A percentile compares a stretch with the other conserved stretches of the same genome.
Evolutionary conservation across 2,888 invertebrate genomes (phyloP).

Genomic region (Capitulum mitella): DNA sequence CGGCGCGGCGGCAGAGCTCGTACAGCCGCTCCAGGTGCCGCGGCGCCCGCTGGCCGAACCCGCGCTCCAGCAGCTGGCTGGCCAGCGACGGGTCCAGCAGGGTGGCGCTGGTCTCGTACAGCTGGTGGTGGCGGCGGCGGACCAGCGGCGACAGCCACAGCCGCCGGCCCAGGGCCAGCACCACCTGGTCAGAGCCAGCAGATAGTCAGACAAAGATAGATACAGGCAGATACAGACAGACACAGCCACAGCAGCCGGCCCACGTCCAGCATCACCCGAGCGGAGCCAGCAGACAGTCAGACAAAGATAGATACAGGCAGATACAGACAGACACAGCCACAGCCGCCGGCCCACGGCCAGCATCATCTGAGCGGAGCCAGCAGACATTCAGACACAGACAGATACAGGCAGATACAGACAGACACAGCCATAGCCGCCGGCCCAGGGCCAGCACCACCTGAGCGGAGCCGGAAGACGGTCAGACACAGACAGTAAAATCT

Average conservation of each 20-base stretch:
- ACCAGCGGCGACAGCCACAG: slow-evolving; percentile 59
- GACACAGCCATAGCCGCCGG: slow-evolving; percentile 57
- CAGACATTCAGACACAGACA: too few relatives aligned
- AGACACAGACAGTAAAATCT: background rate
- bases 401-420: too few relatives aligned
- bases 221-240: background rate
- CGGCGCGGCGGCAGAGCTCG: slow-evolving; percentile 46
- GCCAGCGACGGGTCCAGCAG: slow-evolving; percentile 48
- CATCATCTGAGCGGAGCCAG: too few relatives aligned
- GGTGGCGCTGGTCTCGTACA: slow-evolving; percentile 49
- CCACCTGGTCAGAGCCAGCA: too few relatives aligned
- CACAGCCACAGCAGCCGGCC: background rate
- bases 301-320: too few relatives aligned
- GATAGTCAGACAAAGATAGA: background rate
- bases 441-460: slow-evolving; percentile 54
- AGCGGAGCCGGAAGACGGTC: too few relatives aligned
- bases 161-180: slow-evolving; percentile 53
- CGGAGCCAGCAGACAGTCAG: too few relatives aligned
- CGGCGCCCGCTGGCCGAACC: slow-evolving; percentile 42
- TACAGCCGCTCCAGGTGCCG: slow-evolving; percentile 50
- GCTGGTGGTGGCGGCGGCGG: slow-evolving; percentile 51
- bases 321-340: background rate
- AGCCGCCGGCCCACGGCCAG: too few relatives aligned
- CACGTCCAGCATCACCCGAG: too few relatives aligned
- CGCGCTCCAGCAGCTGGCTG: background rate